These are phyloP conservation scores for Achroia grisella DNA, from an alignment of 1,140 invertebrate species.

Conservation along the genomic window DNA sequence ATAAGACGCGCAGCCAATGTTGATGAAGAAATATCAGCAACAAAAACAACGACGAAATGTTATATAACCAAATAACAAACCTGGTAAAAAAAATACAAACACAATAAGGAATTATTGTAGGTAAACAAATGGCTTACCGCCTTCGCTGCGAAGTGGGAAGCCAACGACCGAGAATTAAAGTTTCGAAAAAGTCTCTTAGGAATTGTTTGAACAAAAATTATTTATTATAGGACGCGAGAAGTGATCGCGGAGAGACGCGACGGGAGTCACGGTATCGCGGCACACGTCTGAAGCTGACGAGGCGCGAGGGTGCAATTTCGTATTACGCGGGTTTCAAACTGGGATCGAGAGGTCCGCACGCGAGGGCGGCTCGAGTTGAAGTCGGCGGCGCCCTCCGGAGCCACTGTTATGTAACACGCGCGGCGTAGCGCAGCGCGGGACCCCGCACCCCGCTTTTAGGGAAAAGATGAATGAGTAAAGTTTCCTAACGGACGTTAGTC, in stretches of 20 bases:
- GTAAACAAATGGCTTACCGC: constrained; percentile 45
- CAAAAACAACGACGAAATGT: constrained; percentile 19
- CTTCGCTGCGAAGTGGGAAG: constrained; percentile 25
- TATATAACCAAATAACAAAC: constrained; percentile 33
- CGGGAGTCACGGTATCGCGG: constrained; percentile 4
- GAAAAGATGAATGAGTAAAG: constrained; percentile 70
- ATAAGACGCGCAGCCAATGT: constrained; percentile 13
- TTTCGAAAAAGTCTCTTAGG: constrained; percentile 16
- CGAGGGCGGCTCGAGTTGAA: constrained; percentile 43
- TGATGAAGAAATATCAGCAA: not conserved
- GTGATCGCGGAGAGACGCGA: constrained; percentile 4
- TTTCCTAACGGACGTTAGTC: constrained; percentile 63
- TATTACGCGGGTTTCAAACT: constrained; percentile 7
- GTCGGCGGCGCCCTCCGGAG: constrained; percentile 43
- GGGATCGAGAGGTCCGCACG: constrained; percentile 30
- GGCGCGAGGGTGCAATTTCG: constrained; percentile 12
- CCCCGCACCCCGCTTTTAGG: constrained; percentile 59
- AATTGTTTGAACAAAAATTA: constrained; percentile 18
- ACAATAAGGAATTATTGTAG: constrained; percentile 16
- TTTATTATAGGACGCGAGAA: constrained; percentile 10
- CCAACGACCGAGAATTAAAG: constrained; percentile 21
- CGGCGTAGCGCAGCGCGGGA: constrained; percentile 50
- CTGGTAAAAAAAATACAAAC: constrained; percentile 11
- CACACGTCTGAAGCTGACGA: constrained; percentile 2
- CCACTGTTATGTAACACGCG: constrained; percentile 46